Conservation (phyloP, 2,888 invertebrate genomes). For the Podotricha telesiphe region DNA sequence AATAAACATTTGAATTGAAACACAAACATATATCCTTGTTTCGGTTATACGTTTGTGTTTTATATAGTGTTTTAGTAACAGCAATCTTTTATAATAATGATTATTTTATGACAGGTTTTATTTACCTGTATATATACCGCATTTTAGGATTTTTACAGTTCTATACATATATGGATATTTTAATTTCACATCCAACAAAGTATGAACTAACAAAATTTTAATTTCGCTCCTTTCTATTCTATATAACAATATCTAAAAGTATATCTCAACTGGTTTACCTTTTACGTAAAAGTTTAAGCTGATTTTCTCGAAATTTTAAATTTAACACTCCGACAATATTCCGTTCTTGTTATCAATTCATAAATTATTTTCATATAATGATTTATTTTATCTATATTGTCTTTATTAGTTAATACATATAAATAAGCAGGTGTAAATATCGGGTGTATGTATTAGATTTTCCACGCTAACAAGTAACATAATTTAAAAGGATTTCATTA, state of each 20-base stretch:
- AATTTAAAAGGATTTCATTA: not conserved
- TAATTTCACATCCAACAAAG: not conserved
- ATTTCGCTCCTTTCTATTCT: too few relatives aligned
- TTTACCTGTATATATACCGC: too few relatives aligned
- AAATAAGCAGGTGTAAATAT: not conserved
- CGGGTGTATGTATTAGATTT: not conserved
- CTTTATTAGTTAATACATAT: not conserved
- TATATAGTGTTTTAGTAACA: not conserved
- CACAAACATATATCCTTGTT: not conserved
- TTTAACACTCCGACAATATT: too few relatives aligned
- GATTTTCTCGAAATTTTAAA: too few relatives aligned
- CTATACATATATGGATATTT: too few relatives aligned
- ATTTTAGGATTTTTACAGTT: too few relatives aligned
- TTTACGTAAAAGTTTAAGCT: too few relatives aligned
- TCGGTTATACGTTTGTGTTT: not conserved
- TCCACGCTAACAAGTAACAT: not conserved
- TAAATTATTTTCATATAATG: slow-evolving; percentile 2
- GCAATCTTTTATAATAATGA: not conserved
- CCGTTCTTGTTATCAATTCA: too few relatives aligned
- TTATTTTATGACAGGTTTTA: slow-evolving; percentile 5
- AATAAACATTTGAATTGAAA: not conserved
- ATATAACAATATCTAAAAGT: too few relatives aligned
- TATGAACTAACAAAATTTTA: too few relatives aligned
- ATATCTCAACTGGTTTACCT: too few relatives aligned
- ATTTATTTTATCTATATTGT: not conserved